These are phyloP conservation scores for Limanda limanda DNA, from an alignment of 2,113 vertebrate species.

Conservation along the genomic window DNA sequence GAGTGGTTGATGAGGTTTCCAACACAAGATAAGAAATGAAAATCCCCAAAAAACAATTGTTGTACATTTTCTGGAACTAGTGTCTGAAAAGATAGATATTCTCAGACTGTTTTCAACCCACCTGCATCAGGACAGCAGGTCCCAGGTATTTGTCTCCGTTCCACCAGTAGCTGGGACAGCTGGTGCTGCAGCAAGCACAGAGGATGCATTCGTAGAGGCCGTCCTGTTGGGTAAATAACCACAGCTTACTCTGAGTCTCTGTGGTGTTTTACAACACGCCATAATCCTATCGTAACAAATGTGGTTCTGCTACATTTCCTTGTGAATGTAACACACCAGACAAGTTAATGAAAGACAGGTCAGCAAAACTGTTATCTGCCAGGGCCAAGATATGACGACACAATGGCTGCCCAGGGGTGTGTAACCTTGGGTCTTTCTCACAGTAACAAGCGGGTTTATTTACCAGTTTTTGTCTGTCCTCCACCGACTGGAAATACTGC, in stretches of 20 bases:
- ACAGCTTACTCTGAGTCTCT: slow-evolving; percentile 5
- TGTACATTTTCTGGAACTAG: too few relatives aligned
- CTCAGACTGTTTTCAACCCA: slow-evolving; percentile 45
- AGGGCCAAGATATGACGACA: background rate
- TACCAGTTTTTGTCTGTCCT: slow-evolving; percentile 95
- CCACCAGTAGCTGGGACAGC: slow-evolving; percentile 98
- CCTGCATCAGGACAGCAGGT: slow-evolving; percentile 95
- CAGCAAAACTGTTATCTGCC: background rate
- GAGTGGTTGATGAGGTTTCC: too few relatives aligned
- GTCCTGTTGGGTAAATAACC: slow-evolving; percentile 78
- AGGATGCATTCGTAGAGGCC: slow-evolving; percentile 95
- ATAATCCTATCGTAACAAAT: background rate
- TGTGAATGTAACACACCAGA: background rate
- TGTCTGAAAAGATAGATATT: background rate
- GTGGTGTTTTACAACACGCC: background rate
- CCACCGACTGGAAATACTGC: slow-evolving; percentile 93
- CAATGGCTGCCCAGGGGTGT: background rate
- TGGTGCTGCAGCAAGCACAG: slow-evolving; percentile 96
- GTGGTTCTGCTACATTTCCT: background rate
- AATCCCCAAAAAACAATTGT: too few relatives aligned
- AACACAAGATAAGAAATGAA: too few relatives aligned
- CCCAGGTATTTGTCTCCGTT: slow-evolving; percentile 93
- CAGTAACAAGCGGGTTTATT: background rate
- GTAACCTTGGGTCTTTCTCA: background rate
- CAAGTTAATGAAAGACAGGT: too few relatives aligned